These are phyloP conservation scores for Digitonthophagus gazella DNA, from an alignment of 2,888 invertebrate genomes.

Conservation along the genomic window DNA sequence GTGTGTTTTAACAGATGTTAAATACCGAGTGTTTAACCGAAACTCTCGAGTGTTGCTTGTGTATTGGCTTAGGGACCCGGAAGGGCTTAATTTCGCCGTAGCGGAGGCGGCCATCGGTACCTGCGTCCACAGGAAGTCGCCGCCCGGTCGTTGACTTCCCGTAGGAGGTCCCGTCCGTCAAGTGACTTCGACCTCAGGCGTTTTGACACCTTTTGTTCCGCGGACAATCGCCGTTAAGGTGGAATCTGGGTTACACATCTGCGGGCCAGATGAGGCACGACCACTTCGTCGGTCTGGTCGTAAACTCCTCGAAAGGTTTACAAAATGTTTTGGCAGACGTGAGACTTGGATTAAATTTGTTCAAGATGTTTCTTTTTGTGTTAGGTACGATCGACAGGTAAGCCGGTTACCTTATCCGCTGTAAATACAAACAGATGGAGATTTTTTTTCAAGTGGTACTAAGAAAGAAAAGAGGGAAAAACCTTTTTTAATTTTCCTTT, in stretches of 20 bases:
- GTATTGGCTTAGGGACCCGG: constrained; percentile 40
- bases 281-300: background rate
- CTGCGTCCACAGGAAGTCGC: background rate
- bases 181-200: background rate
- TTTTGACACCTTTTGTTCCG: background rate
- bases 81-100: constrained; percentile 16
- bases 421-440: background rate
- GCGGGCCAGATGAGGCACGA: background rate
- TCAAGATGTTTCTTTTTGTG: background rate
- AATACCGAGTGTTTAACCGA: constrained; percentile 34
- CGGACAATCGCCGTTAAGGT: background rate
- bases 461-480: background rate
- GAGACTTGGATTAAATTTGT: background rate
- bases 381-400: background rate
- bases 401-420: background rate
- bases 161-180: background rate
- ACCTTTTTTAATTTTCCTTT: constrained; percentile 54
- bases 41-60: constrained; percentile 38
- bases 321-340: background rate
- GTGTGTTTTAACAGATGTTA: constrained; percentile 40
- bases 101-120: background rate
- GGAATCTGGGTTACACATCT: background rate
- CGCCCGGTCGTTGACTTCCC: background rate
- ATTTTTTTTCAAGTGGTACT: background rate
- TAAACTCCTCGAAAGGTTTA: background rate